Conservation (phyloP, 2,888 invertebrate genomes). For the Athripsodes cinereus region DNA sequence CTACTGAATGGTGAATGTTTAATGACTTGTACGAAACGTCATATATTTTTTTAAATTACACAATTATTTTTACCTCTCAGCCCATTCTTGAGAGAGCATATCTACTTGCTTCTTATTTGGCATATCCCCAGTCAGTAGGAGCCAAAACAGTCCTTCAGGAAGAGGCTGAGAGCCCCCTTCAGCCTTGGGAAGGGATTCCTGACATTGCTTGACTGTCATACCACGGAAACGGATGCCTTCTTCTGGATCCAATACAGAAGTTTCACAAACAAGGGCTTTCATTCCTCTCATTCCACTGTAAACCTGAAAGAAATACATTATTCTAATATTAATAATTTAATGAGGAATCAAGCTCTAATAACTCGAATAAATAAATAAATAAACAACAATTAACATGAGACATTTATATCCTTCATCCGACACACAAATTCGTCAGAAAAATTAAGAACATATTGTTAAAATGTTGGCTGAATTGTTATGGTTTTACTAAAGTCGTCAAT, state of each 20-base stretch:
- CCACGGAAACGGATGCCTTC: constrained; percentile 95
- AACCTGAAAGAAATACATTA: constrained; percentile 48
- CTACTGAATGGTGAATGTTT: too few relatives aligned
- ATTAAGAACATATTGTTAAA: too few relatives aligned
- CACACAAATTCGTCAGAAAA: too few relatives aligned
- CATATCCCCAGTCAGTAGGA: constrained; percentile 67
- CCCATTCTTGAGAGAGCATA: constrained; percentile 77
- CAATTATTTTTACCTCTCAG: constrained; percentile 50
- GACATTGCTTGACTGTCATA: constrained; percentile 80
- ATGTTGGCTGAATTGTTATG: too few relatives aligned
- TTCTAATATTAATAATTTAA: not conserved
- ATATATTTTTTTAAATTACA: too few relatives aligned
- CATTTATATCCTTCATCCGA: too few relatives aligned
- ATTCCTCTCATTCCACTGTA: constrained; percentile 96
- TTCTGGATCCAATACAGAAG: constrained; percentile 90
- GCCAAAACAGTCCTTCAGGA: constrained; percentile 77
- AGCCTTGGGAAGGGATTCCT: constrained; percentile 62
- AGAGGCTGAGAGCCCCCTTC: constrained; percentile 64
- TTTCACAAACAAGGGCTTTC: constrained; percentile 91
- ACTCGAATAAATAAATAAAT: too few relatives aligned
- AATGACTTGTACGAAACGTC: too few relatives aligned
- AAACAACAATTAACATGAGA: too few relatives aligned
- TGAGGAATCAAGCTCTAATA: not conserved
- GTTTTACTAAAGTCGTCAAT: too few relatives aligned
- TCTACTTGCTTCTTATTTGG: constrained; percentile 66